Evolutionary conservation across 2,797 vertebrate species (phyloP), one percentile per base, ranked within the genome.

Genomic region (Poliocrania exsul): DNA sequence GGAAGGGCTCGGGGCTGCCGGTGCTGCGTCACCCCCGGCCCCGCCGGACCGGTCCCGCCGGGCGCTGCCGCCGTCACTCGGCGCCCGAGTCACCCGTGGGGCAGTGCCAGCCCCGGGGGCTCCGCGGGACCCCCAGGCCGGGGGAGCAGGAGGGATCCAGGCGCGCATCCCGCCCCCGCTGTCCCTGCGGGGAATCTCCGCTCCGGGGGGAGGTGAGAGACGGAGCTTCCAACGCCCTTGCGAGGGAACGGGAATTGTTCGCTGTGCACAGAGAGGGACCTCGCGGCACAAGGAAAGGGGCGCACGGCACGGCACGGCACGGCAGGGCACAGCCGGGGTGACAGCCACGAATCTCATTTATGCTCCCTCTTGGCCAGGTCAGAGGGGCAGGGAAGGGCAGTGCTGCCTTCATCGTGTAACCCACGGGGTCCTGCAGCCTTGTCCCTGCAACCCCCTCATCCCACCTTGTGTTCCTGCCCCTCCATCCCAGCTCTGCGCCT

Each of bases 1-100:
- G 83, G 88, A 66, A 69, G 71, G 71, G 50, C 60, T n/a, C 6
- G 11, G 70, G 11, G 14, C 46, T 46, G 84, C 33, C 35, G 31
- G 72, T 6, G 11, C 70, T 40, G 62, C 37, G 80, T 88, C 86
- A 88, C 16, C 19, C 28, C 60, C 4, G 10, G 28, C 86, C 86
- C 5, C 16, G 72, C 54, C 64, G 25, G 65, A 88, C 95, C 49
- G 95, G 95, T 88, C 92, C 84, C 3, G 70, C 93, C 57, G 26
- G 87, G 49, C 25, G 66, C 69, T 47, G 60, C 79, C 1, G 4
- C 35, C 11, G 23, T 77, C 90, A 53, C 31, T 42, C 72, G 18
- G 60, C 12, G 2, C 73, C 44, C 19, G 5, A 66, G 35, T 50
- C 74, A 38, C 31, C 28, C 26, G 9, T 1, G 29, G 40, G 46